phyloP scores from a whole-genome alignment of 2,797 vertebrate genomes.

The Sebastes oblongus region DNA sequence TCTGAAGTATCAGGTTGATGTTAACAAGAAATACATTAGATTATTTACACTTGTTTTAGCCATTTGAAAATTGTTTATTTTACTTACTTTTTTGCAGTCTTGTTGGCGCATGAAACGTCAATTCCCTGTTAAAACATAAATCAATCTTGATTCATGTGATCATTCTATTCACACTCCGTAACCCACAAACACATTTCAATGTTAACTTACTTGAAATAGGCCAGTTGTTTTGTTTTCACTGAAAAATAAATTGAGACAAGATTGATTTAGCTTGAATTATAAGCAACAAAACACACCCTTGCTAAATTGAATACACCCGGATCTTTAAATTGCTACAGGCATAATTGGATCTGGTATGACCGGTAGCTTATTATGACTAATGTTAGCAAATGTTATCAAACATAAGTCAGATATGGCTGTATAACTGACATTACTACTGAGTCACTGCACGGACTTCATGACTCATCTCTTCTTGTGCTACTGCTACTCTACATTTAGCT shows the following conservation, averaged over 20 bases:
- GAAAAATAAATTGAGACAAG: constrained; percentile 20
- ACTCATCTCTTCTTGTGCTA: neutral
- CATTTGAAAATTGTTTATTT: neutral
- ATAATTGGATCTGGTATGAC: neutral
- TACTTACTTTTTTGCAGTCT: constrained; percentile 60
- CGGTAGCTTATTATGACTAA: neutral
- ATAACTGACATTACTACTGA: neutral
- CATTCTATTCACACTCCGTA: neutral
- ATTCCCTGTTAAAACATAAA: constrained; percentile 61
- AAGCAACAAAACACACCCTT: neutral
- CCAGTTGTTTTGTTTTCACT: neutral
- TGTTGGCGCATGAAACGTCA: constrained; percentile 49
- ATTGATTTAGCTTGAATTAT: neutral
- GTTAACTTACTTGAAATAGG: constrained; percentile 65
- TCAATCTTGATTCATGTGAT: neutral
- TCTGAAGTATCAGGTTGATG: constrained; percentile 29
- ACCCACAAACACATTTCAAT: neutral
- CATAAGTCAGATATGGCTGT: neutral
- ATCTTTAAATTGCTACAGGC: neutral
- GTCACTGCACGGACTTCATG: neutral
- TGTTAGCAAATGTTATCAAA: neutral
- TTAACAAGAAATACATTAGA: neutral
- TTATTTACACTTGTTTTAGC: neutral
- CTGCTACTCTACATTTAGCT: neutral
- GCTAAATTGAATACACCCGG: neutral